These are phyloP conservation scores for Venturia canescens DNA, from an alignment of 1,140 invertebrate genomes.

Conservation along the genomic window DNA sequence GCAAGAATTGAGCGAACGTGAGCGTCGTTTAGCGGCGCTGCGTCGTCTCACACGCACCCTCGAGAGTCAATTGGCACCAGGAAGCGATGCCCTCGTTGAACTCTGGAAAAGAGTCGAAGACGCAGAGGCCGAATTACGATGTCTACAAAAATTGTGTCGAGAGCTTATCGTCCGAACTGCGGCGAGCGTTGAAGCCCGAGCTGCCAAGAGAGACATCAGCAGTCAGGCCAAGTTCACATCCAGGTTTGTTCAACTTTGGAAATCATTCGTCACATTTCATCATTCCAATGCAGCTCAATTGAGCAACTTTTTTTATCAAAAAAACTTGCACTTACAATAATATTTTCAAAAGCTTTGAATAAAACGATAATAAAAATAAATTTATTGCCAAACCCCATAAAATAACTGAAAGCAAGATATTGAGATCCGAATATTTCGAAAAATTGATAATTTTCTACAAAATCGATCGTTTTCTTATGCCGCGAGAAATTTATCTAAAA, in stretches of 20 bases:
- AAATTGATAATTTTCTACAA: no score
- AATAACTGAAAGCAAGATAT: no score
- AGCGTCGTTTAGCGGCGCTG: conserved; percentile 82
- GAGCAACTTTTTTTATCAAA: no score
- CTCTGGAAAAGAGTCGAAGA: conserved; percentile 83
- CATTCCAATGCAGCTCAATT: no score
- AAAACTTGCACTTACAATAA: neutral
- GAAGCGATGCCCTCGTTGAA: conserved; percentile 79
- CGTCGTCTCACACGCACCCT: conserved; percentile 82
- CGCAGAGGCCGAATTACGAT: conserved; percentile 87
- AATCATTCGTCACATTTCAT: no score
- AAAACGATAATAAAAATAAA: neutral
- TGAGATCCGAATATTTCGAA: no score
- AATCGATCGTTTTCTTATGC: no score
- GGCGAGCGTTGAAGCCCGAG: conserved; percentile 74
- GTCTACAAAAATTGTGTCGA: conserved; percentile 87
- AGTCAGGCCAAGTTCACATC: conserved; percentile 49
- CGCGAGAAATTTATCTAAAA: neutral
- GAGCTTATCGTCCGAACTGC: conserved; percentile 84
- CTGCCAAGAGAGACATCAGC: conserved; percentile 47
- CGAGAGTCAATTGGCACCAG: conserved; percentile 82
- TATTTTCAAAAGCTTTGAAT: neutral
- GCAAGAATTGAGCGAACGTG: conserved; percentile 84
- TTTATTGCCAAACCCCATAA: neutral
- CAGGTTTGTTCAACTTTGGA: conserved; percentile 32